These are phyloP conservation scores for Hirtodrosophila duncani DNA, from an alignment of 2,888 invertebrate species.

Conservation along the genomic window DNA sequence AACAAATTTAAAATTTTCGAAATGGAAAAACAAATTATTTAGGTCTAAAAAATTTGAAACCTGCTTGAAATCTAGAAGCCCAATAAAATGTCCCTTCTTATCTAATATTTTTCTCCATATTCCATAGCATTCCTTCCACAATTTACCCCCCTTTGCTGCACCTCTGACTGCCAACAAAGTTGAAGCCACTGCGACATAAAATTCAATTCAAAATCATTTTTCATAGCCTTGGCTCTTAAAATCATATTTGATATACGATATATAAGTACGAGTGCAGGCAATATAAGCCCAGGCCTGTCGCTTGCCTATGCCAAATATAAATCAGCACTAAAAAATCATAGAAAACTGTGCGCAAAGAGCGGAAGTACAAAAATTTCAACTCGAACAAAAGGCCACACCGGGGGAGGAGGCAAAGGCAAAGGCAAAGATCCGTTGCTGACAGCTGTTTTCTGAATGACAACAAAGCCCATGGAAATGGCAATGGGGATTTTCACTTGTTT, in stretches of 20 bases:
- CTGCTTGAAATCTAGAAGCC: too few relatives aligned
- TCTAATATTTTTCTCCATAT: too few relatives aligned
- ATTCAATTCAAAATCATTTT: conserved; percentile 59
- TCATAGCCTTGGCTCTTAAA: conserved; percentile 31
- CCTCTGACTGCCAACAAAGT: not conserved
- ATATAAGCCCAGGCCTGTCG: conserved; percentile 4
- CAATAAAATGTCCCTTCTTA: too few relatives aligned
- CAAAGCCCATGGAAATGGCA: conserved; percentile 41
- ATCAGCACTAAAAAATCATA: conserved; percentile 51
- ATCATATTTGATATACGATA: conserved; percentile 60
- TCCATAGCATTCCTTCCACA: too few relatives aligned
- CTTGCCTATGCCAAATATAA: conserved; percentile 31
- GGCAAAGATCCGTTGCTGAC: conserved; percentile 17
- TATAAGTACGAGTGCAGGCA: not conserved
- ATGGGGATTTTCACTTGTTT: conserved; percentile 54
- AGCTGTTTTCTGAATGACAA: conserved; percentile 43
- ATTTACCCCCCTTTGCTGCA: too few relatives aligned
- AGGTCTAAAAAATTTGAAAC: too few relatives aligned
- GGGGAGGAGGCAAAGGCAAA: conserved; percentile 33
- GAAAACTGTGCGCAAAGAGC: conserved; percentile 18
- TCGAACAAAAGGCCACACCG: conserved; percentile 10
- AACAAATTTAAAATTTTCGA: too few relatives aligned
- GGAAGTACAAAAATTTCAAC: conserved; percentile 53
- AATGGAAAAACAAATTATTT: too few relatives aligned
- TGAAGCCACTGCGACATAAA: conserved; percentile 52